Base-by-base conservation (phyloP, 2,113 vertebrate species). In the Empidonax alnorum region DNA sequence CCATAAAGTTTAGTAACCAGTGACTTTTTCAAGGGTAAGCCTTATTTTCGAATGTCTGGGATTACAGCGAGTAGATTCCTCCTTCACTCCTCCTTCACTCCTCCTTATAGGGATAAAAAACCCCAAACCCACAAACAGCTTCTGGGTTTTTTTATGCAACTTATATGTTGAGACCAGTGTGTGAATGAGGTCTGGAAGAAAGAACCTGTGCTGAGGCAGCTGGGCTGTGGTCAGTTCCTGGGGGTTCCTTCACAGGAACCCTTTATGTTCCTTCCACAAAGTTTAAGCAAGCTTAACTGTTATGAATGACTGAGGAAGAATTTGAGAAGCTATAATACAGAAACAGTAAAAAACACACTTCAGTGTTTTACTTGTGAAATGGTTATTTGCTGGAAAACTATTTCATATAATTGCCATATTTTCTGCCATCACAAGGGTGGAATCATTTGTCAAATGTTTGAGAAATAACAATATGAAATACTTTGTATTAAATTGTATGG, bases 401-500 rank as follows among this genome's bases (percentile, higher is more conserved):
- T 79, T 86, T 96, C 44, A 30, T 75, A 18, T 77, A 77, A 95
- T 84, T 92, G 76, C 83, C 5, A 0, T 80, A 11, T 77, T 52
- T 90, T 90, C 46, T 91, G 37, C 41, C 23, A 30, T n/a, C 37
- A 49, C 9, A 7, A 82, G 46, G 4, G 6, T 71, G 52, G 50
- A 87, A 53, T 89, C 14, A 33, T 86, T 90, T 90, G n/a, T 90
- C 79, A 94, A 61, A 65, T 66, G 50, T 68, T 52, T 91, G 84
- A 69, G 58, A 94, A 94, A 86, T 65, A 90, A 42, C 46, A 73
- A 41, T n/a, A 67, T 10, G 7, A 82, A 67, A 23, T 27, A 6
- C 28, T 79, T 71, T 84, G n/a, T 18, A 81, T 58, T 74, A 62
- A 89, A 71, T 71, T 78, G 11, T 67, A 67, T 78, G 52, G 50